Evolutionary conservation across 92 coral and sea anemone genomes (phyloP).

Genomic region (Isaurus tuberculatus): DNA sequence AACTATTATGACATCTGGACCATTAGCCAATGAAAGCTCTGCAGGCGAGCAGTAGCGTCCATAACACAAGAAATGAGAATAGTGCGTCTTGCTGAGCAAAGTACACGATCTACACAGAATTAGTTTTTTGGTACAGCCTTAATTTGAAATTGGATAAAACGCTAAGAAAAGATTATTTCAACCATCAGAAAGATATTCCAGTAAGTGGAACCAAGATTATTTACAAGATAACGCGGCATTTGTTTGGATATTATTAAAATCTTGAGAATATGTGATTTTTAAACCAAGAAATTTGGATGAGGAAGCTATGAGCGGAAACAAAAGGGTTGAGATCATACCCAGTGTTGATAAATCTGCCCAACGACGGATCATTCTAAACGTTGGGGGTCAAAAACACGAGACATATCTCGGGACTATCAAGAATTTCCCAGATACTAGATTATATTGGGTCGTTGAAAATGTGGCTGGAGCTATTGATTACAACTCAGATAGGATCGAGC

Average conservation of each 20-base stretch:
- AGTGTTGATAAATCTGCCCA: slow-evolving; percentile 76
- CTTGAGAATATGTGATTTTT: background rate
- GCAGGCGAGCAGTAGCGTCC: background rate
- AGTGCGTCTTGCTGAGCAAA: slow-evolving; percentile 19
- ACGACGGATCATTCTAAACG: slow-evolving; percentile 79
- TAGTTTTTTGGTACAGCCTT: slow-evolving; percentile 13
- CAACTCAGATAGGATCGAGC: slow-evolving; percentile 90
- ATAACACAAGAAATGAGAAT: background rate
- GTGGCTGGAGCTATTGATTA: slow-evolving; percentile 92
- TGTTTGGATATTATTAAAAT: background rate
- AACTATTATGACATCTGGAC: slow-evolving; percentile 4
- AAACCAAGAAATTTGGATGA: background rate
- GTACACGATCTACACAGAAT: slow-evolving; percentile 12
- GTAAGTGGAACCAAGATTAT: background rate
- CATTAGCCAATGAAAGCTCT: slow-evolving; percentile 13
- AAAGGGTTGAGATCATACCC: slow-evolving; percentile 76
- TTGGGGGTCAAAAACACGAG: slow-evolving; percentile 92
- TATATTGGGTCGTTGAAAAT: slow-evolving; percentile 93
- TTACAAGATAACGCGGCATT: background rate
- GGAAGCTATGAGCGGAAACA: slow-evolving; percentile 61
- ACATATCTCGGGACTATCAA: slow-evolving; percentile 85
- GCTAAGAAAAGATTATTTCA: background rate
- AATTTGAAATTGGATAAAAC: background rate
- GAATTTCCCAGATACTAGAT: slow-evolving; percentile 86
- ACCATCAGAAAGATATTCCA: slow-evolving; percentile 14